Percentiles rank a stretch among this genome's conserved stretches.
Evolutionary conservation across 2,888 invertebrate genomes (phyloP).

Genomic region (Eupithecia subumbrata): DNA sequence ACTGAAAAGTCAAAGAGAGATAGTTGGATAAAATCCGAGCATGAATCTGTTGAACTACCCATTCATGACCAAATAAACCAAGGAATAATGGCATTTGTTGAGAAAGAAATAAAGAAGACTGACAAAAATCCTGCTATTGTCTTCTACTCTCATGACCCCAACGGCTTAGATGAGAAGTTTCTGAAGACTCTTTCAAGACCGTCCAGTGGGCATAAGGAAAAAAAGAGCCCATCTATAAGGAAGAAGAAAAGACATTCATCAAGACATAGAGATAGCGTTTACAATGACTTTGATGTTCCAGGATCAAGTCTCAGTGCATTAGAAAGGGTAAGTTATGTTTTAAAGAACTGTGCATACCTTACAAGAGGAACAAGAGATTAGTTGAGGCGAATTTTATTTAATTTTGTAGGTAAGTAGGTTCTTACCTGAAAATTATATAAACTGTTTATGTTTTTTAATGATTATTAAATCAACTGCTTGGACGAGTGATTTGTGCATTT

Average conservation of each 20-base stretch:
- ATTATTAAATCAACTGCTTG: too few relatives aligned
- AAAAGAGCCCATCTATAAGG: constrained; percentile 77
- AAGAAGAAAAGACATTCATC: constrained; percentile 80
- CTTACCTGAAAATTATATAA: too few relatives aligned
- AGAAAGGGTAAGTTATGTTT: constrained; percentile 63
- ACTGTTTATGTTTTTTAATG: too few relatives aligned
- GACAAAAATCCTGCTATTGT: constrained; percentile 79
- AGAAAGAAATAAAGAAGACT: constrained; percentile 80
- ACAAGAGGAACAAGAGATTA: too few relatives aligned
- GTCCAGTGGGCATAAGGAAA: constrained; percentile 79
- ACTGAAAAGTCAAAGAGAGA: constrained; percentile 73
- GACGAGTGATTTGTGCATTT: too few relatives aligned
- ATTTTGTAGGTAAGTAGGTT: too few relatives aligned
- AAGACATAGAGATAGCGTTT: constrained; percentile 73
- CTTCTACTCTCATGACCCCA: constrained; percentile 80
- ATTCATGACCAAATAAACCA: constrained; percentile 84
- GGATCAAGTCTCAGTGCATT: constrained; percentile 81
- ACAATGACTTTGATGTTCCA: constrained; percentile 80
- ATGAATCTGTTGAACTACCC: constrained; percentile 83
- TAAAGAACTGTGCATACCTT: neutral
- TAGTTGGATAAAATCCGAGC: constrained; percentile 79
- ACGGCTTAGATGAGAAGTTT: constrained; percentile 76
- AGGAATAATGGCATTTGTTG: constrained; percentile 80
- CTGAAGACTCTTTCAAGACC: constrained; percentile 75
- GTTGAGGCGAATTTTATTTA: too few relatives aligned